Evolutionary conservation across 2,888 invertebrate species (phyloP).

Genomic region (Pristionchus fissidentatus): DNA sequence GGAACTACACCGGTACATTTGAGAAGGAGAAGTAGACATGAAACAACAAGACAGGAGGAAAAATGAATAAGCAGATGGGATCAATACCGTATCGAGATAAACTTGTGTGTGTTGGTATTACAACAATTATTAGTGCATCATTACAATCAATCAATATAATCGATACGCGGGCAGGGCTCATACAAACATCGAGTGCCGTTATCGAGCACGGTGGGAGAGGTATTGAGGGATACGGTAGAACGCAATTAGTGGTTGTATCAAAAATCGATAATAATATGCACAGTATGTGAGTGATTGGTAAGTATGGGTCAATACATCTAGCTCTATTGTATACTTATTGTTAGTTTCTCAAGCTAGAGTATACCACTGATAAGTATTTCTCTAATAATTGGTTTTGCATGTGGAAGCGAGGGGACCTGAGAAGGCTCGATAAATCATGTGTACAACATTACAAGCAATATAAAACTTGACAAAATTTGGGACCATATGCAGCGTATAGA

Average conservation of each 20-base stretch:
- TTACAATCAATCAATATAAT: background rate
- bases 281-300: constrained; percentile 24
- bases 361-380: too few species aligned
- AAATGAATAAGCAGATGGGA: background rate
- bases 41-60: background rate
- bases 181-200: background rate
- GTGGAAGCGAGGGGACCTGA: constrained; percentile 14
- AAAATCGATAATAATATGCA: constrained; percentile 37
- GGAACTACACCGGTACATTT: constrained; percentile 2
- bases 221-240: constrained; percentile 38
- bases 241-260: background rate
- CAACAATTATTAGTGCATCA: background rate
- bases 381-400: constrained; percentile 14
- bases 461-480: background rate
- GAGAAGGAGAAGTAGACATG: background rate
- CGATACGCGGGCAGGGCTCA: too few species aligned
- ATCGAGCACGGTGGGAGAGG: background rate
- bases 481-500: too few species aligned
- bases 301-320: constrained; percentile 11
- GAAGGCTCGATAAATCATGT: background rate
- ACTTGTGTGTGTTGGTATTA: constrained; percentile 1
- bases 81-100: constrained; percentile 33
- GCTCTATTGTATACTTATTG: constrained; percentile 23
- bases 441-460: background rate
- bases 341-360: too few species aligned